Base-by-base conservation (phyloP, 2,797 vertebrate genomes). In the Echeneis naucrates region DNA sequence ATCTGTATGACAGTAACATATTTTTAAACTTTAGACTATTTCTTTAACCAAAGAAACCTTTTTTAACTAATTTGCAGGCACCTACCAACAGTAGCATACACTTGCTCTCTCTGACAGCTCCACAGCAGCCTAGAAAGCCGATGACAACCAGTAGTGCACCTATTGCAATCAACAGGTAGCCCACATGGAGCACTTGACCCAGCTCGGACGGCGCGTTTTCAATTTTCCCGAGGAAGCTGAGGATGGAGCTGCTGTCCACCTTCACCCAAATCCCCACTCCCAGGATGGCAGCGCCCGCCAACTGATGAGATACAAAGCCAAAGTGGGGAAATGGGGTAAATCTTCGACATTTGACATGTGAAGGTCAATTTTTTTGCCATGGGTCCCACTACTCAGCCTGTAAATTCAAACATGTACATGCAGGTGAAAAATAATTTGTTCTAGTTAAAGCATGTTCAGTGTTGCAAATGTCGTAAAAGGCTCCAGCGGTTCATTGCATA, bases 241-340 rank as follows among this genome's bases (percentile, higher is more conserved):
- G 21, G 74, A 96, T 61, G n/a, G 95, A 95, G 24, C 88, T 70
- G 2, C 91, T 94, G 82, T 96, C 95, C 77, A 95, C 92, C 75
- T 96, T 96, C 65, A 96, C 92, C 95, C 95, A 96, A 85, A 96
- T 92, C 12, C 95, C 95, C 1, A 96, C 89, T 0, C 90, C 95
- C 66, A 96, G 81, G 73, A 96, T 84, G 60, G 80, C 90, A 1
- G 47, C 75, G 9, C 96, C 95, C 0, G 94, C 94, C 75, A 96
- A 4, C 96, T 96, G 88, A 27, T 17, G 32, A n/a, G 24, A 21
- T n/a, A n/a, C n/a, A 44, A 50, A 4, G 12, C 6, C 26, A 26
- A 16, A 47, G 26, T 4, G 21, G 27, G 12, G 3, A 27, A 4
- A 16, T 17, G 24, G 3, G 10, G 4, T 7, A 47, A 23, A 11